Evolutionary conservation across 2,888 invertebrate species (phyloP), one percentile per base, ranked within the genome.

Genomic region (Omphaloscelis lunosa): DNA sequence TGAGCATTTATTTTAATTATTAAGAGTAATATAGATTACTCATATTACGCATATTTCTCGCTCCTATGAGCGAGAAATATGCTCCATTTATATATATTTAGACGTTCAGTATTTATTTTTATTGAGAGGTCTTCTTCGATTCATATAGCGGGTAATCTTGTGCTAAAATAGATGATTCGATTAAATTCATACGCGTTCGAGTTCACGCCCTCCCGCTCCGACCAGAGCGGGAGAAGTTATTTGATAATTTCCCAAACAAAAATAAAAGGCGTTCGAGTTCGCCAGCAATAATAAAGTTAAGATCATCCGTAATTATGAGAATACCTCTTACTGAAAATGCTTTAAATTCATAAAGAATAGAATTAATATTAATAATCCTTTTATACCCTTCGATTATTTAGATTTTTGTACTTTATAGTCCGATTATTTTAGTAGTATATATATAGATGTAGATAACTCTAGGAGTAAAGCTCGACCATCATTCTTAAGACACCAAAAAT

Each of bases 401-500:
- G 70, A 79, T 51, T 87, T 89, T 85, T 86, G 80, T 89, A 89
- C 69, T 85, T 79, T 83, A 72, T 85, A 88, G 76, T 80, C 78
- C 82, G 48, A 76, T 79, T 82, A 79, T 75, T 84, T 82, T 84
- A 83, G 79, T 85, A 81, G 83, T 82, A 66, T 87, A 70, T 87
- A 70, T 72, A 67, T 87, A 88, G 84, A 73, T 87, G 80, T 89
- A 86, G 84, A 82, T 84, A 86, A 82, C 45, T 83, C 23, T 89
- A 88, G 83, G 78, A 83, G 75, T 88, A 88, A 85, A 87, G 88
- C 80, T 90, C 85, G 86, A 90, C 83, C 82, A 87, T 90, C 90
- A 86, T 86, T 85, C 79, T 89, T 90, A 91, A 92, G 90, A 95
- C 94, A 95, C 95, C 94, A 95, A 95, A 95, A 93, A 93, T 90